Percentiles rank a stretch among this genome's conserved stretches.
phyloP scores from a whole-genome alignment of 2,888 invertebrate species.

The Boloria selene region DNA sequence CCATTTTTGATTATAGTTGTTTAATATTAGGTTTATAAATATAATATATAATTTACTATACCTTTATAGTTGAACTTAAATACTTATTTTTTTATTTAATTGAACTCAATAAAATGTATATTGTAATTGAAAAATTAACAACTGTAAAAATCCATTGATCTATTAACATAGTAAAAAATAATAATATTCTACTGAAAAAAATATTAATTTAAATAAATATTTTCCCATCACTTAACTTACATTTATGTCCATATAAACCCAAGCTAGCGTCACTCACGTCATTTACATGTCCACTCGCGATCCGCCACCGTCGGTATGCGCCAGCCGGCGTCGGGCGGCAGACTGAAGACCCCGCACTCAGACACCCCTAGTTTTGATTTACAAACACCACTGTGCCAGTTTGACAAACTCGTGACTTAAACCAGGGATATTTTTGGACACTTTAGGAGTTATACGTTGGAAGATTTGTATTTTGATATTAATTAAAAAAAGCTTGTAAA shows the following conservation, averaged over 20 bases:
- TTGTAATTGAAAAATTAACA: too few species aligned
- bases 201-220: not conserved
- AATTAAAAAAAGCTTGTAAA: too few species aligned
- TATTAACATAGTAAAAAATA: too few species aligned
- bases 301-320: constrained; percentile 36
- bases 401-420: constrained; percentile 1
- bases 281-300: constrained; percentile 37
- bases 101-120: too few species aligned
- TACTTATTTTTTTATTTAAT: too few species aligned
- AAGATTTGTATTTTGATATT: too few species aligned
- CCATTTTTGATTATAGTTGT: too few species aligned
- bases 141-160: too few species aligned
- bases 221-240: constrained; percentile 11
- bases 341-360: constrained; percentile 58
- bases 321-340: constrained; percentile 59
- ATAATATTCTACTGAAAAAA: not conserved
- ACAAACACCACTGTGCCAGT: constrained; percentile 21
- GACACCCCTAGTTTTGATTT: constrained; percentile 32
- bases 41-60: too few species aligned
- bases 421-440: not conserved
- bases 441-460: not conserved
- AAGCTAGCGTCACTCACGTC: constrained; percentile 24
- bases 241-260: constrained; percentile 10
- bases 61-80: too few species aligned
- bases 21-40: too few species aligned